Evolutionary conservation across 2,113 vertebrate genomes (phyloP).

Genomic region (Desmodus rotundus): DNA sequence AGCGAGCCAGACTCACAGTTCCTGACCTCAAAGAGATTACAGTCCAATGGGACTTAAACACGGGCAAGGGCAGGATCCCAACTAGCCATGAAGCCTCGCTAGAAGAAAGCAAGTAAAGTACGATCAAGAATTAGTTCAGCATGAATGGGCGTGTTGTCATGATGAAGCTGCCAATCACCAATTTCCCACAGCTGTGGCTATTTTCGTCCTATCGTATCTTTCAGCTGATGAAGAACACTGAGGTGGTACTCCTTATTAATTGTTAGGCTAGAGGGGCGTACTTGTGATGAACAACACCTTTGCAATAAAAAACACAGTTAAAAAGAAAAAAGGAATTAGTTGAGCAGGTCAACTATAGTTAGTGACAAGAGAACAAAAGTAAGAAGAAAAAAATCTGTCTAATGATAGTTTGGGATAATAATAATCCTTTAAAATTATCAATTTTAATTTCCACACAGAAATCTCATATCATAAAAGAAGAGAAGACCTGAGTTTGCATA

Average conservation of each 20-base stretch:
- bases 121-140: not conserved
- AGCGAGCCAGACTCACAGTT: not conserved
- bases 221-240: no score
- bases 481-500: not conserved
- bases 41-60: not conserved
- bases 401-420: not conserved
- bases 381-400: not conserved
- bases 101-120: not conserved
- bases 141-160: no score
- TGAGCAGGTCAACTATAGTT: not conserved
- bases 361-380: not conserved
- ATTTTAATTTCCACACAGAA: not conserved
- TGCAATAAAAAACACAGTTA: no score
- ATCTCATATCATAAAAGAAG: not conserved
- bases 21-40: not conserved
- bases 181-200: no score
- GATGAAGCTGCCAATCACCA: no score
- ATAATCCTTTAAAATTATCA: not conserved
- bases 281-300: no score
- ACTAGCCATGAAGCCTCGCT: accelerated
- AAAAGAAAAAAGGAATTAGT: not conserved
- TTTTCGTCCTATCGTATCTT: no score
- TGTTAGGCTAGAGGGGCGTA: no score
- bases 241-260: no score
- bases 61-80: not conserved